Base-by-base conservation (phyloP, 1,140 invertebrate genomes). In the Pemphigus obesinymphae region DNA sequence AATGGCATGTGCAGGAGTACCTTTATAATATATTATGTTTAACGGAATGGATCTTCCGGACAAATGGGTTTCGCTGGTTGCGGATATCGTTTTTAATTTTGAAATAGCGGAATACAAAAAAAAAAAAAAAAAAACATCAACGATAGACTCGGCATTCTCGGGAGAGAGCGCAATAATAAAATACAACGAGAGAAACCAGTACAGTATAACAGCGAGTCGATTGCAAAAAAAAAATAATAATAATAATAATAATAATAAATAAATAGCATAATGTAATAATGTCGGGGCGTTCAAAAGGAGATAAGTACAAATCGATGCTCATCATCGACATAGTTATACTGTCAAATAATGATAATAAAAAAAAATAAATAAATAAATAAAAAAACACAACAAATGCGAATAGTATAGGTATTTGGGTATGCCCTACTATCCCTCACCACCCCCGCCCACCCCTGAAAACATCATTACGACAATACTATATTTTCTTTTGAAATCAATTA, bases 401-500 rank as follows among this genome's bases (percentile, higher is more conserved):
- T 17, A 37, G 20, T 10, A 70, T 26, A 29, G 3, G 20, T 66
- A 23, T 13, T 45, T 45, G 13, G 1, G 13, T 45, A n/a, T 45
- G 43, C 5, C 43, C 4, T 40, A 5, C 43, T 45, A 7, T 13
- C 43, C 43, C 43, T 45, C 1, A 63, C 13, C 7, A 20, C 2
- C 3, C n/a, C 1, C n/a, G 17, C 4, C 5, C 26, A 50, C 29
- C 20, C 20, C 26, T 75, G 40, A 2, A n/a, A n/a, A n/a, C n/a
- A n/a, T n/a, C 37, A 40, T 40, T 40, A 40, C 43, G 43, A 45
- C 1, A n/a, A 45, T 45, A 11, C 43, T 4, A 45, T 45, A 4
- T 70, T 45, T 13, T 70, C n/a, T 26, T 37, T 55, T 78, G 20
- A 58, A 58, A 78, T 78, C 48, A 34, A 78, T 78, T 78, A 61